Base-by-base conservation (phyloP, 2,797 vertebrate species). In the Megalops cyprinoides region DNA sequence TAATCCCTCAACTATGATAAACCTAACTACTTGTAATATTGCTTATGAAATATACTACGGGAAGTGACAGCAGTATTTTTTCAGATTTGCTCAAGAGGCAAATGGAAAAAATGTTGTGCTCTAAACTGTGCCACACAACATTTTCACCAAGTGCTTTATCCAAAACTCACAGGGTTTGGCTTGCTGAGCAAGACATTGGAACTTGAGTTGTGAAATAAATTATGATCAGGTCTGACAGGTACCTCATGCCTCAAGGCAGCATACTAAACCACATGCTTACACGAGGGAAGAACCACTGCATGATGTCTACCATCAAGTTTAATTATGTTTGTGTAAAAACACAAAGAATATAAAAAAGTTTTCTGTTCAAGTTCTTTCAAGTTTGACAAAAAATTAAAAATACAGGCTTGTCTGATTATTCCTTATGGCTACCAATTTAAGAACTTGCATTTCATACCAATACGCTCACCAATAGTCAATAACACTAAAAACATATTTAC, bases 211-310 rank as follows among this genome's bases (percentile, higher is more conserved):
- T 44, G 34, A 71, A 55, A 46, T 55, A 73, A 71, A 73, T 77
- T 44, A 71, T 71, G 56, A 80, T 44, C 34, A 44, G 60, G 39
- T 71, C 39, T 71, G 48, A 73, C 80, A 77, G 37, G 34, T 65
- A 55, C 74, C 65, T 77, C 46, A 71, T 20, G 75, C 75, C 80
- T 71, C 79, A 28, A 77, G 28, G 80, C 75, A 81, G 25, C 37
- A 25, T 56, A 56, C 60, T 69, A 73, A 77, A 81, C 60, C 74
- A 55, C 56, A 48, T 46, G 74, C 58, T 81, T 81, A 67, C 39
- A 9, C 51, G 4, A 53, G 42, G 71, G 53, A 44, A 39, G 65
- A 74, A 74, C 25, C 71, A 15, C 23, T 49, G 44, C 46, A 48
- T 28, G n/a, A 74, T 49, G 42, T 74, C 73, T 28, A 18, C 46